Conservation (phyloP, 2,797 vertebrate species). For the Bradypus variegatus region DNA sequence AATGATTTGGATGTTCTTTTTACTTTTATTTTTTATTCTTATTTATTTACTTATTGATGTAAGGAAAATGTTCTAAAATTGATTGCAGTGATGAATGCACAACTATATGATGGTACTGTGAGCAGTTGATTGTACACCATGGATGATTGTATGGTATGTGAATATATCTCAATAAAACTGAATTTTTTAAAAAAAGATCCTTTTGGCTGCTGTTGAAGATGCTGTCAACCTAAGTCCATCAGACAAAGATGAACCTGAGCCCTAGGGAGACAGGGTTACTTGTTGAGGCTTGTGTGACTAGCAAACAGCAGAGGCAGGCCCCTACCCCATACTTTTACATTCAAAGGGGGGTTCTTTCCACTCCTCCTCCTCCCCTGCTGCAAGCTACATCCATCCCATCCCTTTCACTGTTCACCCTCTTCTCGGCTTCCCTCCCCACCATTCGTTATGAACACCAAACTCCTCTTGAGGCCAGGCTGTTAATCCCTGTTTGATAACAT, state of each 20-base stretch:
- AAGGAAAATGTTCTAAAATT: no score
- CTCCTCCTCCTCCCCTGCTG: fast-evolving
- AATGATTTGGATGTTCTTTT: not conserved
- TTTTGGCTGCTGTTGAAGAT: not conserved
- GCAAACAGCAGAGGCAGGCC: not conserved
- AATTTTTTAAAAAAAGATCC: not conserved
- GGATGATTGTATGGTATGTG: no score
- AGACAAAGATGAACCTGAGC: not conserved
- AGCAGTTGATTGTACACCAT: no score
- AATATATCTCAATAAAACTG: no score
- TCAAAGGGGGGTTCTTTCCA: not conserved
- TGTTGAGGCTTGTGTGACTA: not conserved
- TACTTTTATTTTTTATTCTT: no score
- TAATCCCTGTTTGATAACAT: not conserved
- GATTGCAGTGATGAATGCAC: no score
- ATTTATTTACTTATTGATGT: no score
- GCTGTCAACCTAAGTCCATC: not conserved
- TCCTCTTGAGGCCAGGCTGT: fast-evolving
- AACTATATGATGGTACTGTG: no score
- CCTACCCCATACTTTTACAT: not conserved
- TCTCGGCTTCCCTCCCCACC: fast-evolving
- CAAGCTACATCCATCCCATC: no score
- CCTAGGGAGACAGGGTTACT: not conserved
- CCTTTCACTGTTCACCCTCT: not conserved
- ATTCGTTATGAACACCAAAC: not conserved